A percentile compares a stretch with the other conserved stretches of the same genome.
Conservation (phyloP, 2,113 vertebrate genomes). For the Tragelaphus strepsiceros region DNA sequence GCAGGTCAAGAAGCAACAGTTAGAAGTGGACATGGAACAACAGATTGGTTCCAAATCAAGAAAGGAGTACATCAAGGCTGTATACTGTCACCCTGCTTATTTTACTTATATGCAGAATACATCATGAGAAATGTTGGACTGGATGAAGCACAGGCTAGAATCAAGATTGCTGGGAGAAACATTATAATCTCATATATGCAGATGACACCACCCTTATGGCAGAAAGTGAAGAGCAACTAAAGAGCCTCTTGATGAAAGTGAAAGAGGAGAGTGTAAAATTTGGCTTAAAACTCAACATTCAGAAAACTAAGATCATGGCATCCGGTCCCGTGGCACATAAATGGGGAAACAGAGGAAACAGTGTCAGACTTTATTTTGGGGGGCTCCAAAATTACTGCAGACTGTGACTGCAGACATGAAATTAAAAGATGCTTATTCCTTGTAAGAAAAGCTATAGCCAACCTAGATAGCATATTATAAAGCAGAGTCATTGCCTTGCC, state of each 20-base stretch:
- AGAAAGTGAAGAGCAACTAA: neutral
- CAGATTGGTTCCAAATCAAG: neutral
- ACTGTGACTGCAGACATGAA: neutral
- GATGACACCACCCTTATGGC: neutral
- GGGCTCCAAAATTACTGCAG: too few relatives aligned
- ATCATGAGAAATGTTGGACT: neutral
- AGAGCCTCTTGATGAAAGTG: neutral
- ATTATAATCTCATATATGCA: neutral
- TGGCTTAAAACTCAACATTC: neutral
- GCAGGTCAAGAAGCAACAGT: neutral
- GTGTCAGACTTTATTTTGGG: neutral
- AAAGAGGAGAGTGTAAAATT: neutral
- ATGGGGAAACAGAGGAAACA: neutral
- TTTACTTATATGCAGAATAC: neutral
- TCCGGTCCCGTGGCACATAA: fast-evolving
- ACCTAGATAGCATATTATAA: neutral
- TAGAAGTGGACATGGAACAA: neutral
- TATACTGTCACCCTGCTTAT: neutral
- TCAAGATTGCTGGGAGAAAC: neutral
- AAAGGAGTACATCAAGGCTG: neutral
- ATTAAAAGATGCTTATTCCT: neutral
- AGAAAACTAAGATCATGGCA: neutral
- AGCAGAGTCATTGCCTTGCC: neutral
- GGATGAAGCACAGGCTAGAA: neutral
- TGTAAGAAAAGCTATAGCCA: neutral